Base-by-base conservation (phyloP, 1,140 invertebrate species). In the Fopius arisanus region DNA sequence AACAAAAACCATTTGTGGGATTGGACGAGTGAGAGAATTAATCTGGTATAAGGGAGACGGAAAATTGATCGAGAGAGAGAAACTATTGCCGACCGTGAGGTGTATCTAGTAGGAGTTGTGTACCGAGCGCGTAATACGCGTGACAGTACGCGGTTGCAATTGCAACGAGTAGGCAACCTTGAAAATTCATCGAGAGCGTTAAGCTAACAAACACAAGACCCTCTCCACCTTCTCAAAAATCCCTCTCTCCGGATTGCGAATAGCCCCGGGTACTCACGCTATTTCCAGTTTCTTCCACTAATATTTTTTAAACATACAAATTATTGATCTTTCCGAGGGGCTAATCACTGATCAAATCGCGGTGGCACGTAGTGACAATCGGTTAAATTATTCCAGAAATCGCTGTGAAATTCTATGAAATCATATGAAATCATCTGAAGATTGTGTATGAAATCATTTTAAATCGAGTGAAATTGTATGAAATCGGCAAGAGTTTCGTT, bases 221-320 rank as follows among this genome's bases (percentile, higher is more conserved):
- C 75, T 74, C 48, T 76, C 78, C 72, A 78, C 68, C 78, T 69
- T 79, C 70, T 72, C 78, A 77, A 51, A 51, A 73, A 72, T 80
- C 72, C 72, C 73, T 77, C 66, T 48, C 54, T 65, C 40, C 43
- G 54, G 33, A 63, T 65, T 69, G 67, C 73, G 59, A 23, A 68
- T 69, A 67, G 68, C 62, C 73, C 65, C 72, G 54, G 65, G 31
- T 67, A 70, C 31, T 40, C 62, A 62, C 75, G 67, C n/a, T n/a
- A n/a, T n/a, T n/a, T n/a, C n/a, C n/a, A n/a, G n/a, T n/a, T n/a
- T n/a, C n/a, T n/a, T n/a, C n/a, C n/a, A n/a, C n/a, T n/a, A n/a
- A n/a, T n/a, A n/a, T n/a, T n/a, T n/a, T n/a, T n/a, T n/a, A n/a
- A n/a, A n/a, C n/a, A n/a, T n/a, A n/a, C n/a, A n/a, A n/a, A n/a